phyloP scores from a whole-genome alignment of 2,888 invertebrate species.

The Hirtodrosophila alboralis region DNA sequence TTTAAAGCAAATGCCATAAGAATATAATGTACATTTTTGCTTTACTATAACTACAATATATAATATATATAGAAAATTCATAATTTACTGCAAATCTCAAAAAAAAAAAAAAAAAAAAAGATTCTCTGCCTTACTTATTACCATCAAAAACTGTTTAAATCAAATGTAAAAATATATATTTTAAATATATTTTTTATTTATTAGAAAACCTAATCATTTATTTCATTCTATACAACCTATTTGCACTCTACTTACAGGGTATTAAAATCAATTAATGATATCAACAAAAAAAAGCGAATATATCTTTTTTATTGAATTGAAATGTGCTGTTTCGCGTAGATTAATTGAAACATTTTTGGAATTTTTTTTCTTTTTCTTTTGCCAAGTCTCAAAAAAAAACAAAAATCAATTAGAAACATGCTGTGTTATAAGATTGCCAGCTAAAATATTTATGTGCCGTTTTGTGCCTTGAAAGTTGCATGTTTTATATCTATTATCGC shows the following conservation, averaged over 20 bases:
- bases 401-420: conserved; percentile 48
- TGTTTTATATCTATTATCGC: conserved; percentile 22
- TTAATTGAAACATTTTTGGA: conserved; percentile 54
- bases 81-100: no score
- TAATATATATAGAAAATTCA: no score
- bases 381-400: not conserved
- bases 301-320: conserved; percentile 45
- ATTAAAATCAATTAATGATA: conserved; percentile 65
- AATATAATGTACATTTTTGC: no score
- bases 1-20: no score
- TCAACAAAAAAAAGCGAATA: conserved; percentile 48
- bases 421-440: not conserved
- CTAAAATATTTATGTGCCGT: conserved; percentile 25
- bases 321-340: conserved; percentile 31
- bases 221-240: not conserved
- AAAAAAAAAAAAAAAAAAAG: no score
- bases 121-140: no score
- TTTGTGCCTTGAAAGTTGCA: conserved; percentile 15
- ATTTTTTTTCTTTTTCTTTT: conserved; percentile 15
- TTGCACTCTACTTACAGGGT: conserved; percentile 16
- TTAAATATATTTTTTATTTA: no score
- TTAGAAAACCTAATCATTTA: no score
- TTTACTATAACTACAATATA: no score
- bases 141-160: no score
- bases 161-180: no score